A percentile compares a stretch with the other conserved stretches of the same genome.
These are phyloP conservation scores for Pelvicachromis taeniatus DNA, from an alignment of 2,113 vertebrate genomes.

Conservation along the genomic window DNA sequence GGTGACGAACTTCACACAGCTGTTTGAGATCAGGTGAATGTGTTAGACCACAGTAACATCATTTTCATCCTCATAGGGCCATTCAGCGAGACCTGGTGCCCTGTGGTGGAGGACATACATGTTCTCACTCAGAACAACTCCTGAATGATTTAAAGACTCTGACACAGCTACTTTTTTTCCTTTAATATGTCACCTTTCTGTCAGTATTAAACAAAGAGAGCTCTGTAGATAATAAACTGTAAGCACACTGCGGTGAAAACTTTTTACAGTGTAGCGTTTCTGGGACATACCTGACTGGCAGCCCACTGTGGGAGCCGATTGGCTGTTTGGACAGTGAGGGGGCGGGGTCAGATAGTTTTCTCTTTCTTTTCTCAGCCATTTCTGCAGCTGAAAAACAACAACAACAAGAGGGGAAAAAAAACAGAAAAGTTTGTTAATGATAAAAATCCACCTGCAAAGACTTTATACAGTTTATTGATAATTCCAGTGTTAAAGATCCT, in stretches of 20 bases:
- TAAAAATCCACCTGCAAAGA: accelerated
- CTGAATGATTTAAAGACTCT: accelerated
- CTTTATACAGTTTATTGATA: background rate
- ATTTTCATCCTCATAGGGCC: accelerated
- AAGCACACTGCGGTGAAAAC: background rate
- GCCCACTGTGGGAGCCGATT: background rate
- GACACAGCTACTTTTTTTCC: background rate
- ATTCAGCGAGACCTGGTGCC: accelerated
- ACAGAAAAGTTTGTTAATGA: background rate
- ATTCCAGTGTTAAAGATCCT: background rate
- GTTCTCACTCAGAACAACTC: background rate
- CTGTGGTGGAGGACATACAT: no score
- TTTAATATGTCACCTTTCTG: background rate
- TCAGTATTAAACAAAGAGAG: background rate
- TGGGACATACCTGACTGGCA: accelerated
- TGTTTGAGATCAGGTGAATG: background rate
- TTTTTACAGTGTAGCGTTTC: background rate
- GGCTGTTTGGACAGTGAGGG: background rate
- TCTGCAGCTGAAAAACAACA: background rate
- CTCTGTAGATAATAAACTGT: background rate
- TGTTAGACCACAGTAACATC: background rate
- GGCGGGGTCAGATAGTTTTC: background rate
- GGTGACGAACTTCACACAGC: background rate
- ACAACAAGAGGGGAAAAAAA: background rate
- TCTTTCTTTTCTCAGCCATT: background rate